These are phyloP conservation scores for Gymnoscelis rufifasciata DNA, from an alignment of 2,888 invertebrate genomes.

Conservation along the genomic window DNA sequence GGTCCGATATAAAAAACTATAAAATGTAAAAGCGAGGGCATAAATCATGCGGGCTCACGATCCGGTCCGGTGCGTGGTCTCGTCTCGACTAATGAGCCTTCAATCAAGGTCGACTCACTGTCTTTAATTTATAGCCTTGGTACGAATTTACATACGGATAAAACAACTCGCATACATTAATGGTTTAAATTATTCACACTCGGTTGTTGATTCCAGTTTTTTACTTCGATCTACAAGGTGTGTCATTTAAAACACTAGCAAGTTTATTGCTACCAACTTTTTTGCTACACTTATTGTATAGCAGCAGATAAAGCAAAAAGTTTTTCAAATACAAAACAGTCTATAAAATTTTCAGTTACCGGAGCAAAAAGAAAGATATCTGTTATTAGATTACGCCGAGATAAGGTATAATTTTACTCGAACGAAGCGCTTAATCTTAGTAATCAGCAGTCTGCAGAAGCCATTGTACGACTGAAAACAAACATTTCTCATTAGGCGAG, in stretches of 20 bases:
- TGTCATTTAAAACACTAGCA: constrained; percentile 8
- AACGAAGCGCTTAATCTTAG: constrained; percentile 48
- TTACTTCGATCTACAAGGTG: constrained; percentile 9
- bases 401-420: constrained; percentile 39
- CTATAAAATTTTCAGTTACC: not conserved
- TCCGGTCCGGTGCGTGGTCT: constrained; percentile 59
- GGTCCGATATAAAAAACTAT: constrained; percentile 56
- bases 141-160: constrained; percentile 25
- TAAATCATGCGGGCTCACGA: constrained; percentile 75
- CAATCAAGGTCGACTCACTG: constrained; percentile 69
- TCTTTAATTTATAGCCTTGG: constrained; percentile 49
- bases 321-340: not conserved
- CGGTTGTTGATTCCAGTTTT: constrained; percentile 14
- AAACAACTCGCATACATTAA: constrained; percentile 20
- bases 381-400: constrained; percentile 24
- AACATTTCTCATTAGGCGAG: constrained; percentile 76
- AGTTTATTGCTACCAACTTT: constrained; percentile 4
- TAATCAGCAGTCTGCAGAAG: constrained; percentile 60
- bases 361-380: not conserved
- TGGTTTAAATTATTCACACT: constrained; percentile 12
- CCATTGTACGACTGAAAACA: constrained; percentile 70
- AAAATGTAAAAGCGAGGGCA: constrained; percentile 53
- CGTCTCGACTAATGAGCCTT: constrained; percentile 69
- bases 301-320: too few relatives aligned
- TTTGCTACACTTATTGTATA: not conserved